Evolutionary conservation across 2,113 vertebrate species (phyloP).

Genomic region (Trogon surrucura): DNA sequence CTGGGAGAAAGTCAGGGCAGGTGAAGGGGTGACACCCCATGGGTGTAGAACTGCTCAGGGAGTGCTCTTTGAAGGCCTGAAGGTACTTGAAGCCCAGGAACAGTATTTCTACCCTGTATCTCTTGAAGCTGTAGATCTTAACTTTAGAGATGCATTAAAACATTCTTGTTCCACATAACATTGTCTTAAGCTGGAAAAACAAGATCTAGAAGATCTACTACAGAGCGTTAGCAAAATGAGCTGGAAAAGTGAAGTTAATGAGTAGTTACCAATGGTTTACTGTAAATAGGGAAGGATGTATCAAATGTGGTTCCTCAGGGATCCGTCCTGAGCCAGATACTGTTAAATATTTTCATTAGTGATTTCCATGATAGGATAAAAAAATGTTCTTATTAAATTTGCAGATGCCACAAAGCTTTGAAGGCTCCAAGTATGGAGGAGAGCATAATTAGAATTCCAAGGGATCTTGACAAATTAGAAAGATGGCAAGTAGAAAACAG

Average conservation of each 20-base stretch:
- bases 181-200: background rate
- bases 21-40: accelerated
- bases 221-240: background rate
- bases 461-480: background rate
- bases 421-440: background rate
- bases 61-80: background rate
- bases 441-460: background rate
- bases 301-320: background rate
- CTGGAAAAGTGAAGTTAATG: background rate
- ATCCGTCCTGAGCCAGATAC: background rate
- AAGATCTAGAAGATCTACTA: background rate
- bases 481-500: background rate
- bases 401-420: background rate
- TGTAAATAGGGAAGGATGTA: background rate
- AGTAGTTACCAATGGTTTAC: background rate
- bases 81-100: background rate
- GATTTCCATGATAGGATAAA: background rate
- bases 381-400: background rate
- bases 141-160: background rate
- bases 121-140: background rate
- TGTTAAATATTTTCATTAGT: slow-evolving; percentile 11
- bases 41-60: background rate
- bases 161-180: background rate
- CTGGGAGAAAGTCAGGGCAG: background rate
- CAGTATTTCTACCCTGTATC: background rate